These are phyloP conservation scores for Falco naumanni DNA, from an alignment of 2,797 vertebrate genomes.

Conservation along the genomic window DNA sequence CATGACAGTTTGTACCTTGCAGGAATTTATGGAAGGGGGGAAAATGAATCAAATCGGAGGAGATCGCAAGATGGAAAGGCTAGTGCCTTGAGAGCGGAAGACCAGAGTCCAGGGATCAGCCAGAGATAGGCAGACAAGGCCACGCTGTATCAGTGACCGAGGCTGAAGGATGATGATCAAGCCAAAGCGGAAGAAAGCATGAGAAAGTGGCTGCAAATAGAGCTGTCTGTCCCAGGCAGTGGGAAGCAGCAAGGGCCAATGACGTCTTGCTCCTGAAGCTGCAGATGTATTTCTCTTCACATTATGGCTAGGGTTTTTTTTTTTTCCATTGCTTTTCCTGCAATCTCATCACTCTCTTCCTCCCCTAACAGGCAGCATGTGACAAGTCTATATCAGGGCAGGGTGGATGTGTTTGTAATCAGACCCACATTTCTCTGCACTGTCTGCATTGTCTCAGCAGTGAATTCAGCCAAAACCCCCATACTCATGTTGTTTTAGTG, in stretches of 20 bases:
- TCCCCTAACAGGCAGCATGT: neutral
- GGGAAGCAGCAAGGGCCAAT: neutral
- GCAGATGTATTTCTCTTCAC: neutral
- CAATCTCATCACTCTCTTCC: neutral
- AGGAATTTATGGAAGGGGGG: neutral
- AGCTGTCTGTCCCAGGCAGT: neutral
- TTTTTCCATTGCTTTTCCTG: neutral
- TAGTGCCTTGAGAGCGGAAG: neutral
- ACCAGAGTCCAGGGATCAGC: neutral
- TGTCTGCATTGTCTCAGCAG: neutral
- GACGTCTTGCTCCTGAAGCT: neutral
- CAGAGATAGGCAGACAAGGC: neutral
- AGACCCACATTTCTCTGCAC: neutral
- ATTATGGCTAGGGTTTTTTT: neutral
- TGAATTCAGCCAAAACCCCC: neutral
- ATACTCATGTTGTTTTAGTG: neutral
- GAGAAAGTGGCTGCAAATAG: neutral
- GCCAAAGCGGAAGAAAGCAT: neutral
- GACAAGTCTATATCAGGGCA: neutral
- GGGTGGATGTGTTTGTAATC: neutral
- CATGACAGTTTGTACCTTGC: neutral
- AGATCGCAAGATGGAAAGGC: neutral
- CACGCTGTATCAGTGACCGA: rapidly evolving
- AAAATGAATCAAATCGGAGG: rapidly evolving
- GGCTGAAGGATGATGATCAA: neutral